Conservation (phyloP, 2,797 vertebrate genomes). For the Knipowitschia caucasica region DNA sequence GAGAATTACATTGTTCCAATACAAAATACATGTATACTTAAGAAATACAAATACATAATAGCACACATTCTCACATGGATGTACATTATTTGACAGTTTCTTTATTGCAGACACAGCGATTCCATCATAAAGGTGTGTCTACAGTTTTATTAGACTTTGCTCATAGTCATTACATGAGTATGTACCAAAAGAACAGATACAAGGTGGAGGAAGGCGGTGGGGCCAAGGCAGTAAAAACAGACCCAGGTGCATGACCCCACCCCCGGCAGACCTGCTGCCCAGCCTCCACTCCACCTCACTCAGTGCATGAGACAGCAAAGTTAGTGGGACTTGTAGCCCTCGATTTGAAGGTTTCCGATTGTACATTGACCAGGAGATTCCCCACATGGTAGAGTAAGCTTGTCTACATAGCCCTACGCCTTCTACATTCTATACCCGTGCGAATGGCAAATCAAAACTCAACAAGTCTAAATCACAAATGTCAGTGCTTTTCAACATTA, state of each 20-base stretch:
- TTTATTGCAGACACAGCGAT: slow-evolving; percentile 42
- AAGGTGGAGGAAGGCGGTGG: slow-evolving; percentile 68
- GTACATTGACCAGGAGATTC: slow-evolving; percentile 75
- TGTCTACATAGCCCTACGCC: slow-evolving; percentile 75
- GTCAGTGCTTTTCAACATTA: slow-evolving; percentile 85
- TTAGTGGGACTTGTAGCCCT: slow-evolving; percentile 67
- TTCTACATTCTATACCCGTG: slow-evolving; percentile 82
- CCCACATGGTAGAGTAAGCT: slow-evolving; percentile 80
- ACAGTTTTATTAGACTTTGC: slow-evolving; percentile 82
- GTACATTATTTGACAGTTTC: slow-evolving; percentile 17
- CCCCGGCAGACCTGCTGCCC: slow-evolving; percentile 74
- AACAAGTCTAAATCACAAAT: slow-evolving; percentile 84
- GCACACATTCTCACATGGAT: slow-evolving; percentile 14
- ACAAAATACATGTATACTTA: slow-evolving; percentile 14
- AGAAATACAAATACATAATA: slow-evolving; percentile 31
- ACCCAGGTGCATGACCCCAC: slow-evolving; percentile 64
- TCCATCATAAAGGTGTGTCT: slow-evolving; percentile 67
- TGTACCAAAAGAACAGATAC: slow-evolving; percentile 76
- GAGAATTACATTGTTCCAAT: slow-evolving; percentile 14
- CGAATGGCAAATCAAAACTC: slow-evolving; percentile 80
- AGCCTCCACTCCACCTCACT: slow-evolving; percentile 63
- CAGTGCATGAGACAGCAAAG: slow-evolving; percentile 65
- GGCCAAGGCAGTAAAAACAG: slow-evolving; percentile 70
- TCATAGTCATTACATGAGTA: slow-evolving; percentile 74
- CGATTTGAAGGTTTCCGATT: slow-evolving; percentile 69